phyloP scores from a whole-genome alignment of 2,888 invertebrate species.

The Saturnia japonica region DNA sequence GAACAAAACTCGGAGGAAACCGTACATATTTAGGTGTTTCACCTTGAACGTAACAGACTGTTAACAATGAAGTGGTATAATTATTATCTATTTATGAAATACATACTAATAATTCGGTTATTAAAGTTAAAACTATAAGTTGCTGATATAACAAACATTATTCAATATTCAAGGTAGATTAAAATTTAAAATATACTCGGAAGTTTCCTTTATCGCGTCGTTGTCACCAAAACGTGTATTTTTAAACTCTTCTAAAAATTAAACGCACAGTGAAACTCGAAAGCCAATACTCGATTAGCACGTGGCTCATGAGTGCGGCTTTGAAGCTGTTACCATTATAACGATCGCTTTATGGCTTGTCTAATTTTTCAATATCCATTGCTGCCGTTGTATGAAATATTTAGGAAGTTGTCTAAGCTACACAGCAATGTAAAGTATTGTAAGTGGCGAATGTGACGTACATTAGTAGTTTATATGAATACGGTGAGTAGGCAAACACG shows the following conservation, averaged over 20 bases:
- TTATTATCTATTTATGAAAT: no score
- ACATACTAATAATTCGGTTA: no score
- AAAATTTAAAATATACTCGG: neutral
- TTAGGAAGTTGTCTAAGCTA: neutral
- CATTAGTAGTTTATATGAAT: constrained; percentile 1
- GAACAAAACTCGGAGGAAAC: no score
- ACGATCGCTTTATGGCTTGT: neutral
- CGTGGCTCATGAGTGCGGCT: constrained; percentile 22
- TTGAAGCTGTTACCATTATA: neutral
- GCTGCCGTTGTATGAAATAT: neutral
- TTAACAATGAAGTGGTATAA: no score
- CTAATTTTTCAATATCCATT: neutral
- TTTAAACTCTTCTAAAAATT: constrained; percentile 18
- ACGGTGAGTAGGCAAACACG: constrained; percentile 26
- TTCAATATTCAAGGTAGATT: neutral
- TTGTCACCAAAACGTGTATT: constrained; percentile 21
- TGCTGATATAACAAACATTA: neutral
- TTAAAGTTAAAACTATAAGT: no score
- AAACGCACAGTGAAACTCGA: neutral
- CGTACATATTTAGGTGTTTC: no score
- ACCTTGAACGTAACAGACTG: no score
- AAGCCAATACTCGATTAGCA: constrained; percentile 21
- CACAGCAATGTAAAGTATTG: constrained; percentile 4
- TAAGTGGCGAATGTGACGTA: neutral
- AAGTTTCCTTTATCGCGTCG: constrained; percentile 3